A percentile compares a stretch with the other conserved stretches of the same genome.
phyloP scores from a whole-genome alignment of 2,888 invertebrate species.

The Branchellion lobata region DNA sequence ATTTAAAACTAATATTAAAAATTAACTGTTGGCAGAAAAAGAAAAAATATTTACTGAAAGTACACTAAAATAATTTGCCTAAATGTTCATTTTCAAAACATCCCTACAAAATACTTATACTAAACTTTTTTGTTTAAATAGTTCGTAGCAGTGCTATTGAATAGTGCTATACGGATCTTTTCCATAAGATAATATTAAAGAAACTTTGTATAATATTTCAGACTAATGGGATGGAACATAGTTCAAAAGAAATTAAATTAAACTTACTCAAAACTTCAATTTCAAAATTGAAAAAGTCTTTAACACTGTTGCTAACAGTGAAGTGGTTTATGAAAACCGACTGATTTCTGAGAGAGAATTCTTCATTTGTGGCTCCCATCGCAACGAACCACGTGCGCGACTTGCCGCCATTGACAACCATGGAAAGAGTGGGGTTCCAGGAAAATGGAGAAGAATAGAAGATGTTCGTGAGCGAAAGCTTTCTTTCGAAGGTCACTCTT shows the following conservation, averaged over 20 bases:
- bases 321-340: background rate
- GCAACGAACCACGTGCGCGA: slow-evolving; percentile 48
- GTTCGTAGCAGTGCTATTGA: too few species aligned
- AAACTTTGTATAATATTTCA: too few species aligned
- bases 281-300: slow-evolving; percentile 1
- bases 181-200: too few species aligned
- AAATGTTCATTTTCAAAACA: too few species aligned
- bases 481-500: background rate
- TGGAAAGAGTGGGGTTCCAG: slow-evolving; percentile 49
- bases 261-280: background rate
- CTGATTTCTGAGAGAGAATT: slow-evolving; percentile 48
- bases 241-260: background rate
- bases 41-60: too few species aligned
- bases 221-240: background rate
- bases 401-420: slow-evolving; percentile 45
- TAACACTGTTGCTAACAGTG: too few species aligned
- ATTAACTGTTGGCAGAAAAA: too few species aligned
- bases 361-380: slow-evolving; percentile 48
- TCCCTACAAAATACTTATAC: too few species aligned
- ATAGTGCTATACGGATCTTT: too few species aligned
- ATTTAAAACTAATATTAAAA: too few species aligned
- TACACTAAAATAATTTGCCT: too few species aligned
- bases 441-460: slow-evolving; percentile 43
- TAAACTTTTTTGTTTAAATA: too few species aligned
- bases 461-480: slow-evolving; percentile 46